Percentiles rank a stretch among this genome's conserved stretches.
Evolutionary conservation across 2,113 vertebrate genomes (phyloP).

Genomic region (Grus americana): DNA sequence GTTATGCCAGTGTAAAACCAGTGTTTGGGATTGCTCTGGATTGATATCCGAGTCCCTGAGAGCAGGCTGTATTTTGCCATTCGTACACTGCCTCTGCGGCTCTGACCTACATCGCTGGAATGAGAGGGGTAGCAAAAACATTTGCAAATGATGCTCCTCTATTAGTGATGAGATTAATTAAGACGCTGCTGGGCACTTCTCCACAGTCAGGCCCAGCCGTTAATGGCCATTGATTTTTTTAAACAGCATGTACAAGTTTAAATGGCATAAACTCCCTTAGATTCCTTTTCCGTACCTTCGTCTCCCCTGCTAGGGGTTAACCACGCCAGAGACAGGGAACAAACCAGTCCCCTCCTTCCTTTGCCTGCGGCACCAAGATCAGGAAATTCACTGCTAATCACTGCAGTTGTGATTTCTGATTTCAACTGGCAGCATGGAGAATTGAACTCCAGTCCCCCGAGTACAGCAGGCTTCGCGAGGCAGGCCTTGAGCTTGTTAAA

Average conservation of each 20-base stretch:
- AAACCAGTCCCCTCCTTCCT: slow-evolving; percentile 43
- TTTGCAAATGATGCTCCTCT: slow-evolving; percentile 34
- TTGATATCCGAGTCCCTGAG: not conserved
- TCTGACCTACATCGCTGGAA: not conserved
- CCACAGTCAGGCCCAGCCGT: not conserved
- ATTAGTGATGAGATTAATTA: slow-evolving; percentile 51
- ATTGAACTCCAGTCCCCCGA: slow-evolving; percentile 77
- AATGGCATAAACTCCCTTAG: slow-evolving; percentile 7
- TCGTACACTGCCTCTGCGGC: not conserved
- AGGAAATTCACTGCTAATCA: slow-evolving; percentile 83
- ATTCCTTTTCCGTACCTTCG: not conserved
- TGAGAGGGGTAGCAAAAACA: not conserved
- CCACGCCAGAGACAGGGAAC: not conserved
- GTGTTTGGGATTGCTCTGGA: not conserved
- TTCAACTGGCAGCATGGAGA: slow-evolving; percentile 82
- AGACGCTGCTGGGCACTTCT: slow-evolving; percentile 17
- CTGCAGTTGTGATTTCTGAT: slow-evolving; percentile 84
- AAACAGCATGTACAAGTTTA: slow-evolving; percentile 14
- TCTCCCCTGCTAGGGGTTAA: slow-evolving; percentile 66
- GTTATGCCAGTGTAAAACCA: not conserved
- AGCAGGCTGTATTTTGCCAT: not conserved
- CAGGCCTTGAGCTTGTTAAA: slow-evolving; percentile 81
- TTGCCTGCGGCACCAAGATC: slow-evolving; percentile 71
- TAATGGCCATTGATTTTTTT: slow-evolving; percentile 34
- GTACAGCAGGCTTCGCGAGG: slow-evolving; percentile 69